Evolutionary conservation across 1,140 invertebrate species (phyloP).

Genomic region (Nebria ingens): DNA sequence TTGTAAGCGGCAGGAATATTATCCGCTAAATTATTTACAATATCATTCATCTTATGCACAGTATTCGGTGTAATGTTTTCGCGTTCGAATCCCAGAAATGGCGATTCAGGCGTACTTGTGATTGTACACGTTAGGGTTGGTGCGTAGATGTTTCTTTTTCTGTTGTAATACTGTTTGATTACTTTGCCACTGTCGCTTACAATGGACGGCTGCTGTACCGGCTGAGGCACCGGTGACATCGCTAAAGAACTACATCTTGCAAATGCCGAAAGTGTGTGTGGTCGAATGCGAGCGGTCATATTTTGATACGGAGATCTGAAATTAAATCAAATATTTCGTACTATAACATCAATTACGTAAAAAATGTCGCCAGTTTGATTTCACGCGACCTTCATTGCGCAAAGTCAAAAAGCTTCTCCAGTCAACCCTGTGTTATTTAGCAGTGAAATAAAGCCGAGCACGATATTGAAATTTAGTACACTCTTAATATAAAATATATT

Average conservation of each 20-base stretch:
- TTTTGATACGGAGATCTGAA: background rate
- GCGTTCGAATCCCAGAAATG: background rate
- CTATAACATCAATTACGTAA: background rate
- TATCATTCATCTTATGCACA: background rate
- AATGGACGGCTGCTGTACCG: background rate
- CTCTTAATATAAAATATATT: too few species aligned
- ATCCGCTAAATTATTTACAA: background rate
- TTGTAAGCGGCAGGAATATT: background rate
- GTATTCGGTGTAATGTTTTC: background rate
- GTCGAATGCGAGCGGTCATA: background rate
- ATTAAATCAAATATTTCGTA: background rate
- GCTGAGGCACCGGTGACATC: background rate
- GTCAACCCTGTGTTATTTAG: too few species aligned
- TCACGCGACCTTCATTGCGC: too few species aligned
- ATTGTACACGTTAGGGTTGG: background rate
- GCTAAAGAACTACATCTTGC: background rate
- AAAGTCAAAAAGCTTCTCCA: too few species aligned
- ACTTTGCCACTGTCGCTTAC: background rate
- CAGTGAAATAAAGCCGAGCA: too few species aligned
- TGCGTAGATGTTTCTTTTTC: background rate
- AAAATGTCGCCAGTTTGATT: too few species aligned
- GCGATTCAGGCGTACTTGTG: background rate
- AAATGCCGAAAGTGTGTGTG: background rate
- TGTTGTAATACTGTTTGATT: constrained; percentile 4
- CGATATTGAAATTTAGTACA: too few species aligned